phyloP scores from a whole-genome alignment of 2,888 invertebrate species.

The Zhuqinia jingwanae region DNA sequence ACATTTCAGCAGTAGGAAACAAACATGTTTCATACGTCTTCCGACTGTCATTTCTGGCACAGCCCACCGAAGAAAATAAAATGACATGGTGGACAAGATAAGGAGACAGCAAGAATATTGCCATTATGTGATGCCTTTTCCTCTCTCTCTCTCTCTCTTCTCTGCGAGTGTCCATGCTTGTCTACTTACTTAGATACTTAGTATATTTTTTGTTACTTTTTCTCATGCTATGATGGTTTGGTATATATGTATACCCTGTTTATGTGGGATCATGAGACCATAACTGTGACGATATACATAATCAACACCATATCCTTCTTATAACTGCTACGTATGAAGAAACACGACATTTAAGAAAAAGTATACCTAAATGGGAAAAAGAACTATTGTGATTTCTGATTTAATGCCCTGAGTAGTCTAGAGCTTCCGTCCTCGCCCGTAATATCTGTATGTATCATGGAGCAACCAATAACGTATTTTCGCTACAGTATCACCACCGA shows the following conservation, averaged over 20 bases:
- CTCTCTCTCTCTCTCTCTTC: constrained; percentile 24
- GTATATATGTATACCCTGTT: neutral
- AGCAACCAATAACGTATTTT: neutral
- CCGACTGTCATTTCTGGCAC: constrained; percentile 70
- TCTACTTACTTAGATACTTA: constrained; percentile 13
- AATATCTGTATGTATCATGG: constrained; percentile 10
- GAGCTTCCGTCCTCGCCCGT: constrained; percentile 8
- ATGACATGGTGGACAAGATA: constrained; percentile 73
- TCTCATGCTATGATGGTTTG: neutral
- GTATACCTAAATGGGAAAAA: neutral
- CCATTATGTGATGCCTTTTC: constrained; percentile 50
- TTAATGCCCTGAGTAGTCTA: neutral
- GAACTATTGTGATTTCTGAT: constrained; percentile 21
- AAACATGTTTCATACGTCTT: constrained; percentile 70
- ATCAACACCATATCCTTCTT: constrained; percentile 7
- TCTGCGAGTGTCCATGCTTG: neutral
- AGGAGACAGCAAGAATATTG: constrained; percentile 72
- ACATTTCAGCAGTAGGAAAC: constrained; percentile 51
- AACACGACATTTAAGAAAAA: neutral
- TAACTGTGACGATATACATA: constrained; percentile 58
- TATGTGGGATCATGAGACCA: constrained; percentile 52
- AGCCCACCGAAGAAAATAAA: constrained; percentile 66
- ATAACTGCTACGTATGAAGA: neutral
- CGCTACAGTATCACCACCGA: neutral
- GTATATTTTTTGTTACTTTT: neutral